Percentiles rank a stretch among this genome's conserved stretches.
These are phyloP conservation scores for Temnothorax rugatulus DNA, from an alignment of 2,888 invertebrate genomes.

Conservation along the genomic window DNA sequence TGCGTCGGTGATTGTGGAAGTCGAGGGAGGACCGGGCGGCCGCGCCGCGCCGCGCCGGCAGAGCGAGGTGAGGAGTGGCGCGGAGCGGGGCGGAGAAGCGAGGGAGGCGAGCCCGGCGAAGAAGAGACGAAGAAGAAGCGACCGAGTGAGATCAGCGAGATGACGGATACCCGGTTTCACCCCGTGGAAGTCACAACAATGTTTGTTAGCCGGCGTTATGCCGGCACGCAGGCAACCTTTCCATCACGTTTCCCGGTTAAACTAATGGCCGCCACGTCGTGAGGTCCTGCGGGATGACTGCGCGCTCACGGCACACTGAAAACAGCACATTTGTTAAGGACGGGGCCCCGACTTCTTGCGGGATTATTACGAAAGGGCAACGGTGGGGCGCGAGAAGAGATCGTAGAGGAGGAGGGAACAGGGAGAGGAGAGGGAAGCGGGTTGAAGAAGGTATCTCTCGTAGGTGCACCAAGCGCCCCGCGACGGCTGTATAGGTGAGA, in stretches of 20 bases:
- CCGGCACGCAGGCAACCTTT: constrained; percentile 75
- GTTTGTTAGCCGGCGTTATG: constrained; percentile 79
- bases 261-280: constrained; percentile 75
- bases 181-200: constrained; percentile 84
- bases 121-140: constrained; percentile 48
- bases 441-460: constrained; percentile 56
- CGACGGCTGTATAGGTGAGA: constrained; percentile 41
- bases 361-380: constrained; percentile 79
- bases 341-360: constrained; percentile 70
- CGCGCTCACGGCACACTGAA: constrained; percentile 76
- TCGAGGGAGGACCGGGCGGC: constrained; percentile 48
- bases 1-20: constrained; percentile 81
- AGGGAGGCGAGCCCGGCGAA: constrained; percentile 11
- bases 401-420: constrained; percentile 10
- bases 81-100: background rate
- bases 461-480: constrained; percentile 55
- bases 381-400: constrained; percentile 56
- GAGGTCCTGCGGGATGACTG: constrained; percentile 75
- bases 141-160: constrained; percentile 72
- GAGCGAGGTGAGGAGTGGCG: background rate
- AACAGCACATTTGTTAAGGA: constrained; percentile 84
- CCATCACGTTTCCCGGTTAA: constrained; percentile 78
- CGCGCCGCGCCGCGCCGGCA: background rate
- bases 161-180: constrained; percentile 83
- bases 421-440: constrained; percentile 40